Conservation (phyloP, 2,888 invertebrate species). For the Xestia sexstrigata region DNA sequence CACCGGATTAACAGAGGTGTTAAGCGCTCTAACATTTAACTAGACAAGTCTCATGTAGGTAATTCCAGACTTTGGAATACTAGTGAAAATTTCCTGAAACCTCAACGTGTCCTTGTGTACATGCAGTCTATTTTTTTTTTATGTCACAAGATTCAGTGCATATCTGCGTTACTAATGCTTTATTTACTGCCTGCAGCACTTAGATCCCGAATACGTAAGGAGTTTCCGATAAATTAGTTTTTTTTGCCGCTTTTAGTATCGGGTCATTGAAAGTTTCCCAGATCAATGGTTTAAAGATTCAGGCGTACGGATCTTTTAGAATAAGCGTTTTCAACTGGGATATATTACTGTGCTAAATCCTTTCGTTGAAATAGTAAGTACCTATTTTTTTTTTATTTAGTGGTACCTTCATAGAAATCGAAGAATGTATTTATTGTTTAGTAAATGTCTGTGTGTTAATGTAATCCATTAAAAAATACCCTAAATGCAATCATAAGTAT, state of each 20-base stretch:
- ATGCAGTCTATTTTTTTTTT: background rate
- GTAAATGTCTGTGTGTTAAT: background rate
- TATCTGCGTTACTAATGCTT: constrained; percentile 63
- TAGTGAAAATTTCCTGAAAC: background rate
- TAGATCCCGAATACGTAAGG: constrained; percentile 65
- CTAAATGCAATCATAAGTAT: background rate
- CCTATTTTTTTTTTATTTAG: too few species aligned
- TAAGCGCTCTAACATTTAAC: background rate
- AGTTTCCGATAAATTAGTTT: constrained; percentile 69
- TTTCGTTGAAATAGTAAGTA: background rate
- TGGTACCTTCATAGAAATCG: too few species aligned
- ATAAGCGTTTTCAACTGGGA: background rate
- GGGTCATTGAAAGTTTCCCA: constrained; percentile 72
- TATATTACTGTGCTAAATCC: background rate
- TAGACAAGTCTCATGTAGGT: background rate
- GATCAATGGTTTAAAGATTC: constrained; percentile 64
- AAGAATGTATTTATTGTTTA: background rate
- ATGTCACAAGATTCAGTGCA: background rate
- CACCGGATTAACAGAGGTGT: background rate
- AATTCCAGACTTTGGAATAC: background rate
- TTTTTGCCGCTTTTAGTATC: constrained; percentile 49
- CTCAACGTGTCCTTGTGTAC: background rate
- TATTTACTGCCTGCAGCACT: constrained; percentile 65
- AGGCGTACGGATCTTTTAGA: background rate
- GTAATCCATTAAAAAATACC: background rate